phyloP scores from a whole-genome alignment of 2,888 invertebrate species.

The Habrosyne pyritoides region DNA sequence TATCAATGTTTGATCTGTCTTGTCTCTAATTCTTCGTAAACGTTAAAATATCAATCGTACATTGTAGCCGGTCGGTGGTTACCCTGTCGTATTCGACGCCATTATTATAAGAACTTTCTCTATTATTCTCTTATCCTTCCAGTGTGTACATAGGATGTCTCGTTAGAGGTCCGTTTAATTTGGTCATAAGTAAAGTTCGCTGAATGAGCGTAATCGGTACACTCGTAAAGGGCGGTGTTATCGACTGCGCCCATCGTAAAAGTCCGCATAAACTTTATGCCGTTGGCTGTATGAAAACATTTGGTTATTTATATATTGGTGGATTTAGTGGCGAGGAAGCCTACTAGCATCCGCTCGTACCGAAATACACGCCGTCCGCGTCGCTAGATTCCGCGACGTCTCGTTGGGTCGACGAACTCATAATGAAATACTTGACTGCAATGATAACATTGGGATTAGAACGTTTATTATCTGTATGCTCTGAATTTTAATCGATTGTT shows the following conservation, averaged over 20 bases:
- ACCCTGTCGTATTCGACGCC: slow-evolving; percentile 12
- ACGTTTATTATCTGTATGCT: slow-evolving; percentile 12
- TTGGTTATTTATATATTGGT: slow-evolving; percentile 69
- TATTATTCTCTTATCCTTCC: neutral
- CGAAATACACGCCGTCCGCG: slow-evolving; percentile 67
- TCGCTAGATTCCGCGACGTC: slow-evolving; percentile 79
- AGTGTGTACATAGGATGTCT: neutral
- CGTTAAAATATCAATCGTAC: slow-evolving; percentile 41
- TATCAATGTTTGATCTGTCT: slow-evolving; percentile 40
- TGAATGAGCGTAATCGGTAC: slow-evolving; percentile 55
- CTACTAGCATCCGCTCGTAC: slow-evolving; percentile 71
- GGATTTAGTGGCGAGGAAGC: slow-evolving; percentile 72
- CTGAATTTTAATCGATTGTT: neutral
- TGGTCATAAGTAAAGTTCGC: slow-evolving; percentile 23
- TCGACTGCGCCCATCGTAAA: slow-evolving; percentile 59
- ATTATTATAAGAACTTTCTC: slow-evolving; percentile 26
- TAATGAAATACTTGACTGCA: slow-evolving; percentile 48
- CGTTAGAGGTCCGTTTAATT: neutral
- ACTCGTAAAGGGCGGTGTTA: slow-evolving; percentile 58
- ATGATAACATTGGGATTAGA: slow-evolving; percentile 47
- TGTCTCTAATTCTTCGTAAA: slow-evolving; percentile 40
- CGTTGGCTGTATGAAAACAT: slow-evolving; percentile 53
- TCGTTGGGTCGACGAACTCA: slow-evolving; percentile 73
- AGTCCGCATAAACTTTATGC: slow-evolving; percentile 54
- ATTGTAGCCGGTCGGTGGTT: slow-evolving; percentile 34